Percentiles rank a stretch among this genome's conserved stretches.
phyloP scores from a whole-genome alignment of 2,888 invertebrate genomes.

The Allygus modestus region DNA sequence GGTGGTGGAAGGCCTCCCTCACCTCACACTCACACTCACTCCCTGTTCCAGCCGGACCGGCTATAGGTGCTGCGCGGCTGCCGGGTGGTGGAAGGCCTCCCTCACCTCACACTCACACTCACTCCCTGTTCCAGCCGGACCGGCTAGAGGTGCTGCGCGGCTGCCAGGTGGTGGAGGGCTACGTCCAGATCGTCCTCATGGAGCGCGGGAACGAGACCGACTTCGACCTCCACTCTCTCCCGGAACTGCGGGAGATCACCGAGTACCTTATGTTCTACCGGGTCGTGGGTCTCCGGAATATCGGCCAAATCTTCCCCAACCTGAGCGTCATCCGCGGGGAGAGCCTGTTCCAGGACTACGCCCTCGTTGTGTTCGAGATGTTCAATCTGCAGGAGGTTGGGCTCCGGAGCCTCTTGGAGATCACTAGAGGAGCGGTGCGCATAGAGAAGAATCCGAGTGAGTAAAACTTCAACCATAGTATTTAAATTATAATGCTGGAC shows the following conservation, averaged over 20 bases:
- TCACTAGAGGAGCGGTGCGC: conserved; percentile 89
- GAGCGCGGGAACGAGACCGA: conserved; percentile 81
- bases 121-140: conserved; percentile 82
- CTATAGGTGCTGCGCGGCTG: too few relatives aligned
- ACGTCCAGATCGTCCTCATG: conserved; percentile 85
- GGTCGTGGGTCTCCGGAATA: conserved; percentile 85
- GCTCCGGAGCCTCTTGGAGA: conserved; percentile 83
- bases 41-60: too few relatives aligned
- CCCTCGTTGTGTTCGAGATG: conserved; percentile 93
- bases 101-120: conserved; percentile 81
- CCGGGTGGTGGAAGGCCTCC: too few relatives aligned
- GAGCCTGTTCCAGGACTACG: conserved; percentile 85
- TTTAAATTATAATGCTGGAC: too few relatives aligned
- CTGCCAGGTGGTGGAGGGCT: conserved; percentile 96
- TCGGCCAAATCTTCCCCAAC: conserved; percentile 95
- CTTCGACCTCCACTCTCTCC: conserved; percentile 86
- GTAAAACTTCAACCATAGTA: conserved; percentile 53
- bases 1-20: too few relatives aligned
- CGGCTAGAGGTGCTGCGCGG: conserved; percentile 79
- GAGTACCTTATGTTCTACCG: conserved; percentile 91
- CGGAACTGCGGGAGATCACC: conserved; percentile 93
- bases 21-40: too few relatives aligned
- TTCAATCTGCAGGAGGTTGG: conserved; percentile 82
- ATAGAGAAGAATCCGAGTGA: conserved; percentile 82
- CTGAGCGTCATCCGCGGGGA: conserved; percentile 92